Evolutionary conservation across 2,113 vertebrate species (phyloP).

Genomic region (Tachysurus vachellii): DNA sequence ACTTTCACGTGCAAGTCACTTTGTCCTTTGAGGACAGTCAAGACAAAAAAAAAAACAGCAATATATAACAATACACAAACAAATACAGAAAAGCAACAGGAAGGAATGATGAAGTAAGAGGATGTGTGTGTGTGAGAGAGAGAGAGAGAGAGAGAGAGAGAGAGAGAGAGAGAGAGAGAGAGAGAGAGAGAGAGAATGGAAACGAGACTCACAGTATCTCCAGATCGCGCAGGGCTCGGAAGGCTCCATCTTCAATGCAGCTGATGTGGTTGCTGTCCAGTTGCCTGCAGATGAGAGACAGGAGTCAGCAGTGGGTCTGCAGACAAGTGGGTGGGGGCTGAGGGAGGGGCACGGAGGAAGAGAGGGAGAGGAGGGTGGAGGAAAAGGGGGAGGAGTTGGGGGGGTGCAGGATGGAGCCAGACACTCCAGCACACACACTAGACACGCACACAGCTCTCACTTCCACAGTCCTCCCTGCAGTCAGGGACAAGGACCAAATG

Average conservation of each 20-base stretch:
- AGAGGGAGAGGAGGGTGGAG: slow-evolving; percentile 19
- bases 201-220: slow-evolving; percentile 95
- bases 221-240: slow-evolving; percentile 97
- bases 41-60: slow-evolving; percentile 48
- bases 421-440: slow-evolving; percentile 46
- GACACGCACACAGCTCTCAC: slow-evolving; percentile 61
- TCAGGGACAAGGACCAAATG: slow-evolving; percentile 64
- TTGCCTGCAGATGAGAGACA: slow-evolving; percentile 91
- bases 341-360: slow-evolving; percentile 38
- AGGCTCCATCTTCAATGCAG: slow-evolving; percentile 99
- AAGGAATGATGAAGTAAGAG: slow-evolving; percentile 34
- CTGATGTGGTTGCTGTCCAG: slow-evolving; percentile 99
- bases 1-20: slow-evolving; percentile 49
- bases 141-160: slow-evolving; percentile 45
- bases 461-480: slow-evolving; percentile 63
- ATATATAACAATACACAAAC: slow-evolving; percentile 13
- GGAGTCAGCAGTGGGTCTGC: slow-evolving; percentile 76
- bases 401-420: slow-evolving; percentile 35
- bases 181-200: slow-evolving; percentile 43
- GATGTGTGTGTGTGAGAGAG: slow-evolving; percentile 41
- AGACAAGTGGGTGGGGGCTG: slow-evolving; percentile 47
- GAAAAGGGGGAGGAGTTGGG: neutral
- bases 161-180: slow-evolving; percentile 41
- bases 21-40: slow-evolving; percentile 42
- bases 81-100: slow-evolving; percentile 24